Base-by-base conservation (phyloP, 2,888 invertebrate genomes). In the Oxycera nigricornis region DNA sequence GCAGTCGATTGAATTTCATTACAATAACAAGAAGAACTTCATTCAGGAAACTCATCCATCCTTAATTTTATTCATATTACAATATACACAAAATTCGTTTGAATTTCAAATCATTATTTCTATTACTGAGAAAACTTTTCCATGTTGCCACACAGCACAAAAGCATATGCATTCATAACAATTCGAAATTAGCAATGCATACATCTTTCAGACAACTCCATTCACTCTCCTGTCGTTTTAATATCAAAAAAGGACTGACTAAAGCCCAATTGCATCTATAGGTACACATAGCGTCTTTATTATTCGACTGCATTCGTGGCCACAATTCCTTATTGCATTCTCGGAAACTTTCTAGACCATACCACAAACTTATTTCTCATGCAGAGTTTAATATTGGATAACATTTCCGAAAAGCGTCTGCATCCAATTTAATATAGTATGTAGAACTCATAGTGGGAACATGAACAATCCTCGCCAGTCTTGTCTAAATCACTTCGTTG, bases 281-380 rank as follows among this genome's bases (percentile, higher is more conserved):
- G 11, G 35, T 7, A 35, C 46, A 11, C n/a, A 46, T 46, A 17
- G 14, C 14, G 55, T 55, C 55, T 55, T 22, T 55, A 55, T 24
- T 55, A 55, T 55, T 55, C 55, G 24, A 9, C 24, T 24, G 20
- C 24, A 6, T 55, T 24, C 14, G 14, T 65, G 20, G 65, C 65
- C 20, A 39, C 39, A 41, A 65, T 24, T 65, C 65, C 41, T 65
- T 65, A 65, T 65, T 65, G 65, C 41, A 65, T 65, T 65, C 24
- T 65, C 3, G 24, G 22, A 65, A 65, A 65, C 65, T 65, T 65
- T 65, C 65, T 65, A 65, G 65, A 65, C 65, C 39, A n/a, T 41
- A 20, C 65, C 30, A 30, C 28, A 59, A 59, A 59, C 59, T 22
- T 59, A 59, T 59, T 30, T 28, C n/a, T 4, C 59, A 59, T 59